phyloP scores from a whole-genome alignment of 1,140 invertebrate genomes.

The Drosophila nannoptera region DNA sequence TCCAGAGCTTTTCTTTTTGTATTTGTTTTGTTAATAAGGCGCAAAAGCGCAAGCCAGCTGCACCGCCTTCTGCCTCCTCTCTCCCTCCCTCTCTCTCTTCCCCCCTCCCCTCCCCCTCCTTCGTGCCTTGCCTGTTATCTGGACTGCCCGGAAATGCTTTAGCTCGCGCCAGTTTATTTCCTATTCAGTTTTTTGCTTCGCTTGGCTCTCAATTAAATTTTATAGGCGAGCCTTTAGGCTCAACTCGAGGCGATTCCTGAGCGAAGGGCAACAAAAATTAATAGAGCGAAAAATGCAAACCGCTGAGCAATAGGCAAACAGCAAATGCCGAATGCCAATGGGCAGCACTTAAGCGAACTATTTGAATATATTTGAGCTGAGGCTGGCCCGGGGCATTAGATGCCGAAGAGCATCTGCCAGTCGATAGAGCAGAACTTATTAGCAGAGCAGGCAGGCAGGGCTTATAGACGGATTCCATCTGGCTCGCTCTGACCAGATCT shows the following conservation, averaged over 20 bases:
- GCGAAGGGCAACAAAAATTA: slow-evolving; percentile 67
- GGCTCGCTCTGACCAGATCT: too few species aligned
- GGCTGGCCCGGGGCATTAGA: too few species aligned
- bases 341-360: not conserved
- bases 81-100: not conserved
- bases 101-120: not conserved
- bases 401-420: not conserved
- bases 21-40: slow-evolving; percentile 74
- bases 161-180: slow-evolving; percentile 63
- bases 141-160: slow-evolving; percentile 60
- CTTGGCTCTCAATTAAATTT: slow-evolving; percentile 67
- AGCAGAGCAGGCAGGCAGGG: too few species aligned
- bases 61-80: slow-evolving; percentile 8
- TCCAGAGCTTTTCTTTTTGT: slow-evolving; percentile 23
- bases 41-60: slow-evolving; percentile 36
- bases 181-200: slow-evolving; percentile 33
- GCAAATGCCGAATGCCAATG: not conserved
- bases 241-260: slow-evolving; percentile 21
- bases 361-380: not conserved
- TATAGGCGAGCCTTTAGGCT: slow-evolving; percentile 52
- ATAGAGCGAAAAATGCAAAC: slow-evolving; percentile 72
- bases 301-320: slow-evolving; percentile 4
- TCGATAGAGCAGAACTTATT: not conserved
- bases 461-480: too few species aligned
- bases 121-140: slow-evolving; percentile 21